These are phyloP conservation scores for Chrysogorgia sp. DNA, from an alignment of 92 coral and sea anemone species.

Conservation along the genomic window DNA sequence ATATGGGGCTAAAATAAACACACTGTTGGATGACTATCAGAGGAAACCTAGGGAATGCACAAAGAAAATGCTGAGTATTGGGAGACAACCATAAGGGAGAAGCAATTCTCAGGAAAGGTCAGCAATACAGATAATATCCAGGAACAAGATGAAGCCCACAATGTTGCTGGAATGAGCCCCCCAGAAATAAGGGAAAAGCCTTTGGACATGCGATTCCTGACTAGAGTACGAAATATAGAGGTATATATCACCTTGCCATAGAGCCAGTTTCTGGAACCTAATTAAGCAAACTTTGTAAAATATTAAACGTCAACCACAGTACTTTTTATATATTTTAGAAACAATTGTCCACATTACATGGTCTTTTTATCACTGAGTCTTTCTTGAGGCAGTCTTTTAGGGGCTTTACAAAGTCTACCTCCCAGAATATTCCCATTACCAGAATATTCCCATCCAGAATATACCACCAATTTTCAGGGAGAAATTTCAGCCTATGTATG, in stretches of 20 bases:
- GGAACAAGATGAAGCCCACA: no score
- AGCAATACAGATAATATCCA: not conserved
- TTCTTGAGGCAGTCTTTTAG: slow-evolving; percentile 30
- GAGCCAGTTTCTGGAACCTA: not conserved
- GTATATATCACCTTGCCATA: not conserved
- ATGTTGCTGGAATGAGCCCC: slow-evolving; percentile 25
- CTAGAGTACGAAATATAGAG: slow-evolving; percentile 16
- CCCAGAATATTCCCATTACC: not conserved
- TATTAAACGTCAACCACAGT: not conserved
- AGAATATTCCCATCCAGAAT: not conserved
- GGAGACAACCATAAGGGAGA: slow-evolving; percentile 9
- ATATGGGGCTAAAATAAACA: no score
- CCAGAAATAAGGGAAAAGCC: slow-evolving; percentile 15
- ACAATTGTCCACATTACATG: slow-evolving; percentile 25
- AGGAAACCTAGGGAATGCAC: slow-evolving; percentile 1
- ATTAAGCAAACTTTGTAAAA: not conserved
- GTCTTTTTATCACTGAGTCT: slow-evolving; percentile 26
- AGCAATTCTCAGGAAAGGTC: not conserved
- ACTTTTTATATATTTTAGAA: not conserved
- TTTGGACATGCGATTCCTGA: slow-evolving; percentile 20
- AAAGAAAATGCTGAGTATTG: slow-evolving; percentile 3
- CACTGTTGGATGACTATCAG: not conserved
- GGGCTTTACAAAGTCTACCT: not conserved
- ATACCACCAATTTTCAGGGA: not conserved
- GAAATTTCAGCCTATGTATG: not conserved